Base-by-base conservation (phyloP, 2,888 invertebrate species). In the Netelia melanura region DNA sequence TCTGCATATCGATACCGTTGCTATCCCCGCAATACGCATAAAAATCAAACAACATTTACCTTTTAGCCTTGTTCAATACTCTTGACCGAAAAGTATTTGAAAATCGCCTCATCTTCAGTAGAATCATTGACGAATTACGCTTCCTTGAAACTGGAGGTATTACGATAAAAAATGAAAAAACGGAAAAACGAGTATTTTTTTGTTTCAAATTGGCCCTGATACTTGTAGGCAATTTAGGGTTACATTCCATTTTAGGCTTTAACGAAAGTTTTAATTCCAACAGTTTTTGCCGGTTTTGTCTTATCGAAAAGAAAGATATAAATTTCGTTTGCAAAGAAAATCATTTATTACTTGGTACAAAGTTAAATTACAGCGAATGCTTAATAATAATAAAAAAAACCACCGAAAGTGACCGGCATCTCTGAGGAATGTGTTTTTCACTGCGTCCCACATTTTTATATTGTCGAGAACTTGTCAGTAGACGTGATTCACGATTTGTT, bases 201-300 rank as follows among this genome's bases (percentile, higher is more conserved):
- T 84, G 17, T 17, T 17, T 84, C 67, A 56, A 72, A 23, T 17
- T 84, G 43, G 71, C 75, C 6, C 25, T 81, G 3, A 64, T 84
- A 8, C 23, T 84, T 8, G 83, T 80, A 38, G 83, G 81, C 52
- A 83, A 83, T 56, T 21, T 83, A 8, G 83, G 83, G 10, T 8
- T 84, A 3, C 9, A 81, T 65, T 64, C 65, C 11, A 54, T 67
- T 43, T 38, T 67, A 48, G 87, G 89, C 3, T 86, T 88, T 11
- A 52, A 3, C 30, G 86, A 86, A 84, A 81, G 84, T 65, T 89
- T 88, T 65, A 84, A 56, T 17, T 70, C 68, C 8, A 61, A 54
- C 8, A 21, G 58, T 21, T 87, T 86, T 67, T 89, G 88, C 74
- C 64, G 88, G 11, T 82, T 88, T 64, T 89, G 89, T 81, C 25